Evolutionary conservation across 1,140 invertebrate genomes (phyloP).

Genomic region (Drosophila pruinosa): DNA sequence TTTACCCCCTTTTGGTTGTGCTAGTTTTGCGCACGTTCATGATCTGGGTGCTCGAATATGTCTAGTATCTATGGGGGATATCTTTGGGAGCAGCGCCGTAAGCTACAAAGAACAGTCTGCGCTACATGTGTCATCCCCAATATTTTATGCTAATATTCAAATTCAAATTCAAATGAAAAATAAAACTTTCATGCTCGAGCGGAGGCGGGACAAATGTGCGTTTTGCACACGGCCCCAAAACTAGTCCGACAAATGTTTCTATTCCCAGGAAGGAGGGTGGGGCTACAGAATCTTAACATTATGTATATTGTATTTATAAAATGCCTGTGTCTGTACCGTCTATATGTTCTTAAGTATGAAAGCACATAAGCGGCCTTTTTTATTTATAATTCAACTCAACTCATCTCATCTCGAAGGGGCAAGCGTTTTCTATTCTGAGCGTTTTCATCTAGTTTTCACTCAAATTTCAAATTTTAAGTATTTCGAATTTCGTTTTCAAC

Average conservation of each 20-base stretch:
- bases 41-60: constrained; percentile 7
- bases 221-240: constrained; percentile 78
- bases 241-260: constrained; percentile 36
- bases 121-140: constrained; percentile 78
- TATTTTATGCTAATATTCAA: constrained; percentile 80
- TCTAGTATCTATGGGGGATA: constrained; percentile 16
- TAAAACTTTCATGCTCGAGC: constrained; percentile 75
- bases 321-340: constrained; percentile 41
- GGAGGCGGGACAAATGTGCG: constrained; percentile 78
- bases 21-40: constrained; percentile 57
- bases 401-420: constrained; percentile 56
- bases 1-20: constrained; percentile 11
- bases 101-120: constrained; percentile 37
- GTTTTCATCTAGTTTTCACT: constrained; percentile 55
- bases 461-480: constrained; percentile 26
- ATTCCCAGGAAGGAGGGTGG: constrained; percentile 1
- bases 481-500: constrained; percentile 38
- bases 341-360: constrained; percentile 21
- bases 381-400: constrained; percentile 60
- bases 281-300: constrained; percentile 36
- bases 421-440: constrained; percentile 35
- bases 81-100: constrained; percentile 21
- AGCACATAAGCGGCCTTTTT: constrained; percentile 63
- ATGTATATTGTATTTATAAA: constrained; percentile 58
- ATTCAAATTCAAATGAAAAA: constrained; percentile 36